Evolutionary conservation across 1,140 invertebrate genomes (phyloP).

Genomic region (Mya arenaria): DNA sequence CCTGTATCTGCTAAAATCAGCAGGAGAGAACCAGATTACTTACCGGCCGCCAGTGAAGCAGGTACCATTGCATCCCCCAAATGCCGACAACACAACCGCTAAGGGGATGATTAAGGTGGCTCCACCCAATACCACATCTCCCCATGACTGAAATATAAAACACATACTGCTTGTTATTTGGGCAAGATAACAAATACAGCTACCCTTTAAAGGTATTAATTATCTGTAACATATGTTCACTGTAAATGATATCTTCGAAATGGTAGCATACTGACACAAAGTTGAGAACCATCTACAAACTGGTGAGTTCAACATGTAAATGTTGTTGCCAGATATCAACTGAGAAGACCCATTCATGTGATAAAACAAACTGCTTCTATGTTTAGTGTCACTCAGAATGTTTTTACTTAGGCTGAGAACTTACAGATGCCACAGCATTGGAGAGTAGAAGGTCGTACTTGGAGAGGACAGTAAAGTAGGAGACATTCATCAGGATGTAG

Average conservation of each 20-base stretch:
- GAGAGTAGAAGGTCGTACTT: constrained; percentile 91
- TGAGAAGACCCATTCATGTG: too few relatives aligned
- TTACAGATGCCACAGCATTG: constrained; percentile 95
- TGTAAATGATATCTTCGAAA: background rate
- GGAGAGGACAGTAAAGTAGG: constrained; percentile 85
- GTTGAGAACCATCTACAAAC: background rate
- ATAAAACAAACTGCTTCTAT: too few relatives aligned
- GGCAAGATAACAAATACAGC: background rate
- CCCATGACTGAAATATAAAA: constrained; percentile 87
- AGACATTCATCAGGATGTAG: constrained; percentile 82
- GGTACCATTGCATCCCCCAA: constrained; percentile 97
- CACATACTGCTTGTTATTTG: background rate
- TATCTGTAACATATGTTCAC: background rate
- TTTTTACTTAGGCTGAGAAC: too few relatives aligned
- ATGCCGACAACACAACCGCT: constrained; percentile 98
- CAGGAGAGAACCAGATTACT: background rate
- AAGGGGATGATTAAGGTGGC: constrained; percentile 97
- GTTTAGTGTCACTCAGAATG: too few relatives aligned
- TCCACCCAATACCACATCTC: constrained; percentile 92
- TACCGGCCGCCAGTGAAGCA: constrained; percentile 50
- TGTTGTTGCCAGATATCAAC: background rate
- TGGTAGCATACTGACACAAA: background rate
- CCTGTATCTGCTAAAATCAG: too few relatives aligned
- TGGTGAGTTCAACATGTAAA: too few relatives aligned
- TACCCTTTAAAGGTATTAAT: background rate